These are phyloP conservation scores for Pluvianellus socialis DNA, from an alignment of 2,113 vertebrate genomes.

Conservation along the genomic window DNA sequence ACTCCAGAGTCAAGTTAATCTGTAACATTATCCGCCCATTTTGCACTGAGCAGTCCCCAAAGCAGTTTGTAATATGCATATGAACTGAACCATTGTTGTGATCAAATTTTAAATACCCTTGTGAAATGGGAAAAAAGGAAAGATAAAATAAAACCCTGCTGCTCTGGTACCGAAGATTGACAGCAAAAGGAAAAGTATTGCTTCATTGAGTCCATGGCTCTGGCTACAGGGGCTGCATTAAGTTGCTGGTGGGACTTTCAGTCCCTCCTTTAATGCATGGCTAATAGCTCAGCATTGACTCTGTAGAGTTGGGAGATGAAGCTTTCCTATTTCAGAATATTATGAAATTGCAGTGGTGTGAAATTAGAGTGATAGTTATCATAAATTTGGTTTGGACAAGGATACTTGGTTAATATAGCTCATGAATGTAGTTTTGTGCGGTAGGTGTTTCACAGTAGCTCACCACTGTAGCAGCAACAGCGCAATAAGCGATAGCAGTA, in stretches of 20 bases:
- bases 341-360: slow-evolving; percentile 55
- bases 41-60: slow-evolving; percentile 65
- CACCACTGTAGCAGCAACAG: neutral
- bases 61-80: slow-evolving; percentile 75
- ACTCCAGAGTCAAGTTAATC: slow-evolving; percentile 74
- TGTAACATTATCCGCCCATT: slow-evolving; percentile 70
- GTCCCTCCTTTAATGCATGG: slow-evolving; percentile 55
- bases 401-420: neutral
- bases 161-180: slow-evolving; percentile 59
- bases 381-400: slow-evolving; percentile 7
- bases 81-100: slow-evolving; percentile 76
- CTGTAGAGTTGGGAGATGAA: neutral
- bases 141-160: slow-evolving; percentile 71
- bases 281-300: slow-evolving; percentile 45
- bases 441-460: neutral
- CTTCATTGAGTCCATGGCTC: slow-evolving; percentile 51
- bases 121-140: slow-evolving; percentile 58
- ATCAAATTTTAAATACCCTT: slow-evolving; percentile 75
- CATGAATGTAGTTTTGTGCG: neutral
- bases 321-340: slow-evolving; percentile 37
- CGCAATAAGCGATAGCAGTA: neutral
- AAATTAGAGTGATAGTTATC: slow-evolving; percentile 57
- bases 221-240: slow-evolving; percentile 38
- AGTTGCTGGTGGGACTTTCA: slow-evolving; percentile 35
- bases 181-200: slow-evolving; percentile 49